Base-by-base conservation (phyloP, 2,113 vertebrate genomes). In the Chloebia gouldiae region DNA sequence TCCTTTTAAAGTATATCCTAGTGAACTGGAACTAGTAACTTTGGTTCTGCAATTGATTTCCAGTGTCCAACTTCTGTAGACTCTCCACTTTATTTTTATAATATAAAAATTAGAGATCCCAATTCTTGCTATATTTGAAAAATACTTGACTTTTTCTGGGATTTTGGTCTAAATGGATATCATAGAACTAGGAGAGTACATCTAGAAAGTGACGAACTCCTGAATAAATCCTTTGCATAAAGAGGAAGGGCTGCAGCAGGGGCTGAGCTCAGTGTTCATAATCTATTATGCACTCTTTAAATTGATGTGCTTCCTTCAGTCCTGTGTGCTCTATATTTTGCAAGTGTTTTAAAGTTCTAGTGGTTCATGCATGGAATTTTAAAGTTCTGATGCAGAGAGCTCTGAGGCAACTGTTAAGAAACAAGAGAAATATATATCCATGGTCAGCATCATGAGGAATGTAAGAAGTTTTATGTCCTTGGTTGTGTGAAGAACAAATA, bases 21-120 rank as follows among this genome's bases (percentile, higher is more conserved):
- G 64, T 68, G 35, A 78, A 68, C 50, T 77, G 30, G 30, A 93
- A 78, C 42, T 73, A 77, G 37, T 40, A 14, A 24, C 86, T 95
- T 86, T 88, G 69, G 37, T 75, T 86, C 56, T 71, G 15, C 25
- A 60, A n/a, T 70, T 81, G 57, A 39, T 75, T 80, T 63, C 39
- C 77, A 47, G 18, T 40, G 68, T 59, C 39, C 81, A 79, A 4
- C 33, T 65, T 86, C 68, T 51, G n/a, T 70, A 45, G 65, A 54
- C 39, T 60, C 45, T 37, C 71, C 17, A 13, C 14, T 86, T 83
- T 20, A 61, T 72, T 92, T 91, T 78, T 73, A 23, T 37, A n/a
- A 24, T 15, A 19, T 47, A 14, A 81, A 73, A 88, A 86, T 57
- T 15, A 31, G 16, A 56, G 33, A 65, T 53, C 30, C 19, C 20